Evolutionary conservation across 1,140 invertebrate species (phyloP), one percentile per base, ranked within the genome.

Genomic region (Matsumurasca onukii): DNA sequence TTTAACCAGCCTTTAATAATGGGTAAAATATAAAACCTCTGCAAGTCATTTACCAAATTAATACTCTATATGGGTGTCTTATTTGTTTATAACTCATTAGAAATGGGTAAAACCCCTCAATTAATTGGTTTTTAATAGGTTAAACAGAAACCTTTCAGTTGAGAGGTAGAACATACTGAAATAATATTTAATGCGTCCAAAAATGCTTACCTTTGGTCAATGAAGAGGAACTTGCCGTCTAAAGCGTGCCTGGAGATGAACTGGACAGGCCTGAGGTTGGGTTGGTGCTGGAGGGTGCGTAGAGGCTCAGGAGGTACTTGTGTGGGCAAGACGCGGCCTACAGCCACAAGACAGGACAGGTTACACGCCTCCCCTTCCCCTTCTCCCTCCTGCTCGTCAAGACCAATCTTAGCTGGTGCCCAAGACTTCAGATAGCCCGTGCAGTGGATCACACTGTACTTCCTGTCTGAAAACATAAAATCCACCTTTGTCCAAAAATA

Each of bases 401-500:
- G 77, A 9, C 84, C 84, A 52, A 91, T 85, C 80, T 93, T 93
- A 1, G 89, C 86, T 3, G 91, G 89, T 2, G 90, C 86, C 94
- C 93, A 97, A 0, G 93, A 94, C 76, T 97, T 97, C 5, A 98
- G 79, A 77, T 97, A 97, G 0, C 95, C 94, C 45, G 91, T 94
- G 76, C 92, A 94, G 76, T 94, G 92, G 67, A 94, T 91, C 20
- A 93, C 88, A 71, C 83, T 86, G 76, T 91, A 94, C 72, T 89
- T 92, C 77, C 86, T 85, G 77, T 91, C 89, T 90, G 77, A 29
- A 77, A n/a, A n/a, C n/a, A n/a, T n/a, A n/a, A n/a, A n/a, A n/a
- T n/a, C n/a, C n/a, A n/a, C n/a, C n/a, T n/a, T n/a, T n/a, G n/a
- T n/a, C n/a, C n/a, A n/a, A n/a, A n/a, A n/a, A n/a, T n/a, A n/a